Conservation (phyloP, 2,113 vertebrate genomes). For the Melanocharis versteri region DNA sequence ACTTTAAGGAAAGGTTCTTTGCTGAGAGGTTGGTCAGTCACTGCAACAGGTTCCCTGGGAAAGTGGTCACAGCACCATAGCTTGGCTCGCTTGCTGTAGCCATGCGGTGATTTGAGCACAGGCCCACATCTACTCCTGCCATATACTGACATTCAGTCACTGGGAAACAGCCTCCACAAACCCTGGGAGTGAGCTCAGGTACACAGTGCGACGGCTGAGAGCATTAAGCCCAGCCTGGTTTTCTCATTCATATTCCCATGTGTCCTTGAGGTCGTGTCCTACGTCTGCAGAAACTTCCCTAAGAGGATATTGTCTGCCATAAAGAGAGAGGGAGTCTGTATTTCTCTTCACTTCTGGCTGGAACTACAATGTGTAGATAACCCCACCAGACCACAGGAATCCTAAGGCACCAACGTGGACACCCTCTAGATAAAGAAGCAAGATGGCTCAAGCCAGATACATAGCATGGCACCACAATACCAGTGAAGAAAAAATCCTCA, state of each 20-base stretch:
- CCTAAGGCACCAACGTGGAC: neutral
- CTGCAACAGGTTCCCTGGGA: neutral
- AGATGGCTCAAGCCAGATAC: neutral
- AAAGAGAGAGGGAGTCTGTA: neutral
- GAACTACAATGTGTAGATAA: neutral
- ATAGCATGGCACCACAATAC: neutral
- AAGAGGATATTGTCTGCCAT: neutral
- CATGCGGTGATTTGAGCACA: neutral
- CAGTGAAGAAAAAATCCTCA: neutral
- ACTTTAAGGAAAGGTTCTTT: neutral
- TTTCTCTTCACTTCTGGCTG: neutral
- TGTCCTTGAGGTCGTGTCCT: neutral
- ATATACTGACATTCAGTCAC: neutral
- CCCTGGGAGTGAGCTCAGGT: neutral
- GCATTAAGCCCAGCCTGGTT: neutral
- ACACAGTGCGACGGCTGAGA: fast-evolving
- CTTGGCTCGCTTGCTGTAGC: fast-evolving
- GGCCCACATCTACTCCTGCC: neutral
- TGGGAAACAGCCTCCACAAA: neutral
- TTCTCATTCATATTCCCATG: neutral
- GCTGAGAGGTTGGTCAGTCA: neutral
- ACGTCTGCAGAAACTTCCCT: neutral
- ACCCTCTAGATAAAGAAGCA: neutral
- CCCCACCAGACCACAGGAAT: neutral
- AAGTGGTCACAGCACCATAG: neutral